A percentile compares a stretch with the other conserved stretches of the same genome.
Conservation (phyloP, 2,113 vertebrate species). For the Megaceryle maxima region DNA sequence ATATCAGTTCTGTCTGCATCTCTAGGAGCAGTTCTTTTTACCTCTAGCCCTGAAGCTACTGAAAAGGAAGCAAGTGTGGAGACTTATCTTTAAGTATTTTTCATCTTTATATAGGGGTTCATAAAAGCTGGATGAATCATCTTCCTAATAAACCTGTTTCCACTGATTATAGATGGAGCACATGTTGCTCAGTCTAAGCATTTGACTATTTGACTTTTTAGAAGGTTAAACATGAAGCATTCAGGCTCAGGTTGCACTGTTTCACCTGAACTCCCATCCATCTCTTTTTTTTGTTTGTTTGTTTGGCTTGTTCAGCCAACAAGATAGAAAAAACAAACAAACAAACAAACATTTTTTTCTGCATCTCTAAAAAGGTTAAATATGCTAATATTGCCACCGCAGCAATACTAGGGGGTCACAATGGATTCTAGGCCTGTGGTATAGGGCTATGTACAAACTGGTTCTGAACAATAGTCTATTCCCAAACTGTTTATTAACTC, state of each 20-base stretch:
- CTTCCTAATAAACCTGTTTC: background rate
- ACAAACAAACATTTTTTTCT: background rate
- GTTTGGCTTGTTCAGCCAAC: background rate
- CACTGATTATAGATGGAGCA: background rate
- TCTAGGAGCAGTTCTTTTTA: background rate
- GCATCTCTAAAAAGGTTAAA: background rate
- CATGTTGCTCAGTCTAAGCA: background rate
- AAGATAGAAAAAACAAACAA: background rate
- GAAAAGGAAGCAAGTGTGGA: background rate
- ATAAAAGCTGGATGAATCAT: background rate
- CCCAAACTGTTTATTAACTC: background rate
- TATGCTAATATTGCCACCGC: background rate
- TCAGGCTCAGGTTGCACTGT: background rate
- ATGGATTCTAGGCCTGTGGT: background rate
- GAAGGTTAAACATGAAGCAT: background rate
- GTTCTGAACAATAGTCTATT: background rate
- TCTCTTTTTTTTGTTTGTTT: background rate
- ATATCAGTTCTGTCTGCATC: background rate
- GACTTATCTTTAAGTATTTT: background rate
- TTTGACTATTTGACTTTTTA: background rate
- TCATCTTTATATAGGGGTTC: background rate
- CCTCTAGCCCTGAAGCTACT: background rate
- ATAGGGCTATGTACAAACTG: background rate
- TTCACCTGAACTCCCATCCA: background rate
- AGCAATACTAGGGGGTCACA: background rate